These are phyloP conservation scores for Pachyseris speciosa DNA, from an alignment of 64 coral and sea anemone genomes.

Conservation along the genomic window DNA sequence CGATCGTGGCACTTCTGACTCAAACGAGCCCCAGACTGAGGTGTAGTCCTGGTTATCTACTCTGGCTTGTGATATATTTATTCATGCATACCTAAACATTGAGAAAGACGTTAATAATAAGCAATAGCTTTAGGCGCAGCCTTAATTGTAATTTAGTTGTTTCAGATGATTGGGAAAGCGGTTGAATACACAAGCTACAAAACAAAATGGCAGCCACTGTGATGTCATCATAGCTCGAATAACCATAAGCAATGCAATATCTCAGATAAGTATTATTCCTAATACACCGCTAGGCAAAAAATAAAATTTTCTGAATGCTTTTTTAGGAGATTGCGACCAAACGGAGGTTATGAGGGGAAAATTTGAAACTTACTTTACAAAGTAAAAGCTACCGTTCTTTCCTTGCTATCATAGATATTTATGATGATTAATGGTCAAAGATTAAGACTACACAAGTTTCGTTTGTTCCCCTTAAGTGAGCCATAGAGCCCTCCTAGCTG, in stretches of 20 bases:
- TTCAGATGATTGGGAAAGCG: slow-evolving; percentile 7
- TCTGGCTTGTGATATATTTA: slow-evolving; percentile 42
- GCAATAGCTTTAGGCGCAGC: slow-evolving; percentile 23
- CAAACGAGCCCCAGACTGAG: not conserved
- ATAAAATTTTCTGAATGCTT: not conserved
- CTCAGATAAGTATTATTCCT: slow-evolving; percentile 38
- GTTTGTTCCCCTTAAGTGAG: slow-evolving; percentile 22
- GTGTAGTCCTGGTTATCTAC: not conserved
- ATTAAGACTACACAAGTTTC: slow-evolving; percentile 9
- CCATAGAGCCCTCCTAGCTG: not conserved
- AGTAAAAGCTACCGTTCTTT: no score
- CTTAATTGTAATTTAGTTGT: slow-evolving; percentile 1
- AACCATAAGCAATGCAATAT: slow-evolving; percentile 42
- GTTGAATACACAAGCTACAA: slow-evolving; percentile 36
- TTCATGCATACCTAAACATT: slow-evolving; percentile 38
- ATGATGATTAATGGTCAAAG: no score
- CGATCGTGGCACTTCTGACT: slow-evolving; percentile 51
- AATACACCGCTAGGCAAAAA: slow-evolving; percentile 39
- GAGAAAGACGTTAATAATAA: slow-evolving; percentile 32
- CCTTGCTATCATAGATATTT: no score
- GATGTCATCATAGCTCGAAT: slow-evolving; percentile 38
- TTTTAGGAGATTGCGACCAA: no score
- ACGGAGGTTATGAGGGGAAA: no score
- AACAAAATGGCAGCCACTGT: slow-evolving; percentile 27
- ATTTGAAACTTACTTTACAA: no score